Evolutionary conservation across 2,888 invertebrate species (phyloP), one percentile per base, ranked within the genome.

Genomic region (Rapana venosa): DNA sequence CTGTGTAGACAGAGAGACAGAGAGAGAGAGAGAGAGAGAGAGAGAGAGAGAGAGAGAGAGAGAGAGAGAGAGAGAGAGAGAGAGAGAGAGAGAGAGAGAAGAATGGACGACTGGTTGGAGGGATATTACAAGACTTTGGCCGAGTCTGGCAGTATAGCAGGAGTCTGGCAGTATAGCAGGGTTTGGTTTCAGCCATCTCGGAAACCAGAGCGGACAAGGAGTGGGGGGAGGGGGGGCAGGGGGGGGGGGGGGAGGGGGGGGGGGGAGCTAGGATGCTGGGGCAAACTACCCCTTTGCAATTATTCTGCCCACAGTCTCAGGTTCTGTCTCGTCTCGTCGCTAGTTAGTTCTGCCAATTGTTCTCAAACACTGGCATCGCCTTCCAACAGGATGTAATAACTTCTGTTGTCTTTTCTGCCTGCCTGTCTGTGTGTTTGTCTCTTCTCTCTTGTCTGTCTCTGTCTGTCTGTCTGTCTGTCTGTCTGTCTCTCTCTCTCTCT

Each of bases 401-500:
- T 30, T 26, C 77, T 77, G 77, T 15, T 77, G 77, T 15, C 77
- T n/a, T 26, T 30, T 2, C 77, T 15, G 47, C 47, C 47, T 47
- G 47, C 47, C 47, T 47, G 26, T 77, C 30, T 66, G 17, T 66
- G 66, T 66, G 17, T 66, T 66, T 66, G 66, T 66, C 66, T 66
- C 47, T 30, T 13, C 74, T n/a, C 74, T 13, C 30, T n/a, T 74
- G 26, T 74, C 74, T 74, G 26, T 74, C 74, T 74, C n/a, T 74
- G n/a, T 74, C 74, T 74, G 26, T 4, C 74, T 30, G n/a, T 30
- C 74, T 30, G n/a, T 30, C 74, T 74, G n/a, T 74, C 74, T n/a
- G n/a, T 74, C 74, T 74, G n/a, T 74, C 74, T 74, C n/a, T 74
- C 74, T 74, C n/a, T 74, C 74, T 74, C n/a, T 74, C 74, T 74